phyloP scores from a whole-genome alignment of 1,140 invertebrate species.

The Ectropis grisescens region DNA sequence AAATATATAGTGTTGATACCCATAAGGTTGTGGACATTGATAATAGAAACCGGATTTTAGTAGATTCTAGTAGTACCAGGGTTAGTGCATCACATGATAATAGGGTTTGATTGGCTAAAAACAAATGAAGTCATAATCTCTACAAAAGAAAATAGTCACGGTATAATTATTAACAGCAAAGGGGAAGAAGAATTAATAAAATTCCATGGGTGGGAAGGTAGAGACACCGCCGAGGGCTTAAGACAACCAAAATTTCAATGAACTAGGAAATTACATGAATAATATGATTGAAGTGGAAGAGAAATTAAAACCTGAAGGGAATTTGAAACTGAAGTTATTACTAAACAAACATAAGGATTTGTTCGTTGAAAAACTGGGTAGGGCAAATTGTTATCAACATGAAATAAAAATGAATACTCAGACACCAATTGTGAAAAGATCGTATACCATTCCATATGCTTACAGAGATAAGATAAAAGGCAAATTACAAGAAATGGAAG shows the following conservation, averaged over 20 bases:
- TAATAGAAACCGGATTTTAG: slow-evolving; percentile 4
- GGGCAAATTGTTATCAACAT: slow-evolving; percentile 17
- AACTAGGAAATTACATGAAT: neutral
- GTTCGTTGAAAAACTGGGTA: slow-evolving; percentile 7
- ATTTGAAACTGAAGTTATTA: too few species aligned
- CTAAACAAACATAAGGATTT: too few species aligned
- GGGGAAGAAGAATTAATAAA: neutral
- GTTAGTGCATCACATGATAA: slow-evolving; percentile 12
- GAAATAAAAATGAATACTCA: slow-evolving; percentile 16
- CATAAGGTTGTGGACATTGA: slow-evolving; percentile 1
- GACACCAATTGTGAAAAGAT: slow-evolving; percentile 12
- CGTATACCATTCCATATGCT: slow-evolving; percentile 24
- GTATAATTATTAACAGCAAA: neutral
- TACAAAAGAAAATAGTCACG: neutral
- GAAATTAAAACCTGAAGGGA: neutral
- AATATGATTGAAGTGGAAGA: neutral
- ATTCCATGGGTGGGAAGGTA: neutral
- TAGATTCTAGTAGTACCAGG: slow-evolving; percentile 16
- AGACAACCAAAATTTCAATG: too few species aligned
- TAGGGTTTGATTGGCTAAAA: slow-evolving; percentile 23
- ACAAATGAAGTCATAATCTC: slow-evolving; percentile 3
- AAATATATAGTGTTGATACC: slow-evolving; percentile 13
- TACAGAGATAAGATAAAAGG: slow-evolving; percentile 13
- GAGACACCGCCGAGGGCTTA: neutral
- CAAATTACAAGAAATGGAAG: slow-evolving; percentile 17